Base-by-base conservation (phyloP, 2,113 vertebrate genomes). In the Ptilonorhynchus violaceus region DNA sequence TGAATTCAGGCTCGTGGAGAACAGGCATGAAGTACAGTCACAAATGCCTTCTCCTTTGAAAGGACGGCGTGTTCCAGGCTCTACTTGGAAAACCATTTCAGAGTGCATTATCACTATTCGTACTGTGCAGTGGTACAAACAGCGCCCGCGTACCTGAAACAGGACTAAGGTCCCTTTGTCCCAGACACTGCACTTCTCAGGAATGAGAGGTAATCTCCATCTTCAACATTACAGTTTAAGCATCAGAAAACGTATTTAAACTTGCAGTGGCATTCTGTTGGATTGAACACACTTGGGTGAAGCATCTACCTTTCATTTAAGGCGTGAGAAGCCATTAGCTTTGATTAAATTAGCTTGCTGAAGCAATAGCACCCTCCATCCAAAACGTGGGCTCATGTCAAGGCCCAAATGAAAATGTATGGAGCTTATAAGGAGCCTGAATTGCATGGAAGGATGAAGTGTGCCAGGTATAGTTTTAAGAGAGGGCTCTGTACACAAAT, bases 91-190 rank as follows among this genome's bases (percentile, higher is more conserved):
- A 93, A 72, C 15, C 10, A 25, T 80, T 89, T 90, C 68, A 41
- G 70, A 30, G 18, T 74, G 37, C 58, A n/a, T 84, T 78, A 81
- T 31, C 37, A 21, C 35, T 66, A 9, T 21, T 83, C 1, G 1
- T 73, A 21, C 24, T 37, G 56, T 53, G 64, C 55, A 74, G 63
- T 47, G 66, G 39, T 19, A 63, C 49, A 63, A 91, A 59, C 11
- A 86, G 12, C 33, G 74, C 15, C 28, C 0, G 0, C 0, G 9
- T 59, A 49, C 16, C 16, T 24, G 4, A 55, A 60, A 33, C 18
- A 31, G 60, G 47, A 68, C 41, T 58, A 73, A 80, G 85, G 44
- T 18, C 18, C 30, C 37, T 63, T 44, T 68, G 56, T 59, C 37
- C 42, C 60, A 88, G 50, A 28, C 46, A 31, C 42, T 35, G 30